Evolutionary conservation across 2,113 vertebrate genomes (phyloP).

Genomic region (Prunella fulvescens): DNA sequence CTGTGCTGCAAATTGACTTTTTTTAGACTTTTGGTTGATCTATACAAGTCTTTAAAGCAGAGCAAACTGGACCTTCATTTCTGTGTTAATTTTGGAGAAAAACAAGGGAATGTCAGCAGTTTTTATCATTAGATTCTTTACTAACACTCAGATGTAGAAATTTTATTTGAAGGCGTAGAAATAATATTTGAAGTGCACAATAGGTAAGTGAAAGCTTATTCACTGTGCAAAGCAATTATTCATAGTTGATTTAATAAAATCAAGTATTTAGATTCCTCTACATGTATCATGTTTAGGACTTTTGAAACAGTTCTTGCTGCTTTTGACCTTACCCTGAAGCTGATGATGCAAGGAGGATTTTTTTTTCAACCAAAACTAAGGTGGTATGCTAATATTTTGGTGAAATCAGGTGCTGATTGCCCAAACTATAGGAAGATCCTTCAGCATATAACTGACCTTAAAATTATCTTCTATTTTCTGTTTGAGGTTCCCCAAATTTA

Average conservation of each 20-base stretch:
- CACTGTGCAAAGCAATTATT: not conserved
- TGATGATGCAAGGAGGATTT: not conserved
- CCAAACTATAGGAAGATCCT: not conserved
- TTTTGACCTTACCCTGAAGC: not conserved
- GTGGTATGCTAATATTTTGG: not conserved
- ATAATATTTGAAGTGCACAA: not conserved
- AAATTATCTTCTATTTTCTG: constrained; percentile 68
- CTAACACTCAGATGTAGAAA: not conserved
- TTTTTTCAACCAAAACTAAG: not conserved
- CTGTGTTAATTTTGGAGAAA: not conserved
- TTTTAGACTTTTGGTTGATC: not conserved
- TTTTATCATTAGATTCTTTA: not conserved
- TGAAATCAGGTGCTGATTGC: not conserved
- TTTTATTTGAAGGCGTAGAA: not conserved
- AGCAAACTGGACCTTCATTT: not conserved
- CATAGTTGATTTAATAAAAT: not conserved
- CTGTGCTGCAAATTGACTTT: not conserved
- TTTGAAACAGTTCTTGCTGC: not conserved
- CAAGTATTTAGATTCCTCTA: not conserved
- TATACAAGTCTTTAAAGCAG: not conserved
- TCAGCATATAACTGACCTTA: constrained; percentile 33
- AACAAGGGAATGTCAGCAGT: not conserved
- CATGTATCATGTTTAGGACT: not conserved
- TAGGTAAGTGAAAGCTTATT: not conserved
- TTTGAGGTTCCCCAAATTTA: constrained; percentile 71